phyloP scores from a whole-genome alignment of 2,888 invertebrate species.

The Poecilus cupreus region DNA sequence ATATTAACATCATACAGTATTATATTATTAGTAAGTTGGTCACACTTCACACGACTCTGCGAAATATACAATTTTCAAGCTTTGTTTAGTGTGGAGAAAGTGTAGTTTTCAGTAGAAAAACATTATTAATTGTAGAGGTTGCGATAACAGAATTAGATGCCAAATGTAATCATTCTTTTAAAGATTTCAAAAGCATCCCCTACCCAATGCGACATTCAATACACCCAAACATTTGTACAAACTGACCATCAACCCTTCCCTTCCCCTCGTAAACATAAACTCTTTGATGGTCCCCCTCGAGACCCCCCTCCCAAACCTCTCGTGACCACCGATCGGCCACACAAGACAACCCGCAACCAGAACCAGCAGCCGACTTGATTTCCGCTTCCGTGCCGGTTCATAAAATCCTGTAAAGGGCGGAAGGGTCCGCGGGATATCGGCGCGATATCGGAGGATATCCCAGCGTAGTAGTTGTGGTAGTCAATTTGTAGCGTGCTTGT shows the following conservation, averaged over 20 bases:
- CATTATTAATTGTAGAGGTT: too few species aligned
- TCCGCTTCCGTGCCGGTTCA: conserved; percentile 46
- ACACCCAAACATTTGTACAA: neutral
- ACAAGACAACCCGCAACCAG: neutral
- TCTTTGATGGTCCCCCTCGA: conserved; percentile 4
- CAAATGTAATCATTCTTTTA: too few species aligned
- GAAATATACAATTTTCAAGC: too few species aligned
- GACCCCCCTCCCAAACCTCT: neutral
- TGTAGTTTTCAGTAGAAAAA: too few species aligned
- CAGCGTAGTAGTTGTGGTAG: neutral
- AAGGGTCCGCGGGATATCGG: conserved; percentile 40
- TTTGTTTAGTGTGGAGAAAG: too few species aligned
- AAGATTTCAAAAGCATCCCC: too few species aligned
- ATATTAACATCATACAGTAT: too few species aligned
- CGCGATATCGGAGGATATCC: conserved; percentile 58
- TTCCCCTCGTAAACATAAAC: neutral
- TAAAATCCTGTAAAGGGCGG: conserved; percentile 45
- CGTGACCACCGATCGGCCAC: neutral
- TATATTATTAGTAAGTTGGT: too few species aligned
- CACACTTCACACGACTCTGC: too few species aligned
- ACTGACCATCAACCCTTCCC: neutral
- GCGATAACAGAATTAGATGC: too few species aligned
- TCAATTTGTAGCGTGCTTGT: conserved; percentile 52
- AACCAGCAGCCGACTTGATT: neutral
- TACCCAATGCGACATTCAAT: neutral